A percentile compares a stretch with the other conserved stretches of the same genome.
These are phyloP conservation scores for Chloroceryle aenea DNA, from an alignment of 2,113 vertebrate species.

Conservation along the genomic window DNA sequence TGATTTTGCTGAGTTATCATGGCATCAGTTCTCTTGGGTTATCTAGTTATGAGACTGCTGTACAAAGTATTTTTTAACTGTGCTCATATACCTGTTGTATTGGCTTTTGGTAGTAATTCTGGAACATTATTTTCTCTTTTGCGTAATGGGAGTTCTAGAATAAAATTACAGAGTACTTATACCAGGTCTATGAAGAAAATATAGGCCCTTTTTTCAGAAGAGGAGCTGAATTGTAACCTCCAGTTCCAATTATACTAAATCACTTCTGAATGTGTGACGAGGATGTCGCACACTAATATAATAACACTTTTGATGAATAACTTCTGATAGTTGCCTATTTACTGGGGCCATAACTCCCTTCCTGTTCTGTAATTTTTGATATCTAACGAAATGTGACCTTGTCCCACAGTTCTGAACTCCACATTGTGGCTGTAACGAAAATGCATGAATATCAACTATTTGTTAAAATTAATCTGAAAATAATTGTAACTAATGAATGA, in stretches of 20 bases:
- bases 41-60: not conserved
- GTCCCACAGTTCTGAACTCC: not conserved
- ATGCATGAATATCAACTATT: not conserved
- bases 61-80: rapidly evolving
- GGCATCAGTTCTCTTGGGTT: not conserved
- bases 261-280: not conserved
- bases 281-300: not conserved
- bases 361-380: not conserved
- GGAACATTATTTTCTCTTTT: not conserved
- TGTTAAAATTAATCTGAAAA: not conserved
- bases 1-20: not conserved
- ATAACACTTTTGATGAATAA: not conserved
- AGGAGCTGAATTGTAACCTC: not conserved
- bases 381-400: not conserved
- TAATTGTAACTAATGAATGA: not conserved
- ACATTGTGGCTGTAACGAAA: not conserved
- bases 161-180: not conserved
- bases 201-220: rapidly evolving
- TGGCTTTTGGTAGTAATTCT: not conserved
- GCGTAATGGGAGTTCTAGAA: not conserved
- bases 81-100: not conserved
- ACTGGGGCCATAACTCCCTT: not conserved
- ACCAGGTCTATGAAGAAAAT: not conserved
- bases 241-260: not conserved
- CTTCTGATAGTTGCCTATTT: not conserved